Base-by-base conservation (phyloP, 2,797 vertebrate species). In the Agapornis canus region DNA sequence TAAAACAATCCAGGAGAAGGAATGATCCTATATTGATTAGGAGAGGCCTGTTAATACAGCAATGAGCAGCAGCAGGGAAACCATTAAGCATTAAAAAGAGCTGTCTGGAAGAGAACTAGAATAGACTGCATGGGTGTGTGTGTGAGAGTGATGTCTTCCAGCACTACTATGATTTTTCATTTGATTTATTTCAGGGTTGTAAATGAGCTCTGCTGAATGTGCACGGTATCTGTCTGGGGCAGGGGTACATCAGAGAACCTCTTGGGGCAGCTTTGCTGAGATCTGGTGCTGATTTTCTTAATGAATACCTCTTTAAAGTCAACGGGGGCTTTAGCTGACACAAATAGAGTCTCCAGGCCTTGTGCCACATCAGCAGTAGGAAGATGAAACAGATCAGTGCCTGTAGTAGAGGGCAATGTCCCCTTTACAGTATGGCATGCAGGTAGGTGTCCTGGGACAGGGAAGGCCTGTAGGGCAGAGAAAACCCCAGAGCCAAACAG, bases 371-470 rank as follows among this genome's bases (percentile, higher is more conserved):
- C 66, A 64, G 39, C 51, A 61, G 40, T 2, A 60, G n/a, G 71
- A 63, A 73, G 60, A 31, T n/a, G 39, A 51, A 60, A 23, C 35
- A 32, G 48, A 9, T 47, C 16, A 8, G 39, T 47, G 70, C 35
- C 29, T 20, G 35, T 31, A 10, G 18, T 26, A 48, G 18, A 39
- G 31, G 29, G 49, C 37, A n/a, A 26, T 11, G 13, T 7, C 17
- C 10, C 57, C 40, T 56, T 56, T 35, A 13, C 17, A 10, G n/a
- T 6, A 13, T 0, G 4, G 6, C 27, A 18, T 1, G 1, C 6
- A 8, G 7, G 54, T 3, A 16, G 63, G 63, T 61, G 25, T 15
- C 7, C 26, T 22, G 43, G 25, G 25, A 12, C 5, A 15, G 39
- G n/a, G 32, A 32, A 32, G 39, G 27, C 29, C 13, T 1, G 4